Percentiles rank a stretch among this genome's conserved stretches.
Evolutionary conservation across 2,888 invertebrate genomes (phyloP).

Genomic region (Lissonota sp.): DNA sequence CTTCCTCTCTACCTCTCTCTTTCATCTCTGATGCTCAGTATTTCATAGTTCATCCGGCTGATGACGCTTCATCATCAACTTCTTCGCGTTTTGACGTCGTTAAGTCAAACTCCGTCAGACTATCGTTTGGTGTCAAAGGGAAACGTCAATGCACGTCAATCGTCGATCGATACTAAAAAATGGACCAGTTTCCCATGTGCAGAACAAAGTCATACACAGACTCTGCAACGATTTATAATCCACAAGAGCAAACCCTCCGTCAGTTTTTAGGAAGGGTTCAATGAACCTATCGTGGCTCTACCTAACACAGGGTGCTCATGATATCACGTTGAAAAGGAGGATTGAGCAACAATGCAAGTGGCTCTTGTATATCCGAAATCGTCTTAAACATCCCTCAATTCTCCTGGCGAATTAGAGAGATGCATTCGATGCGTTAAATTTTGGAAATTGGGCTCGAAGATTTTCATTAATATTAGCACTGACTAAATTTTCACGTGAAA

Average conservation of each 20-base stretch:
- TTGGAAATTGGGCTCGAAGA: neutral
- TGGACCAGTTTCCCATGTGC: no score
- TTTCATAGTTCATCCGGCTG: slow-evolving; percentile 20
- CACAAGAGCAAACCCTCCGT: neutral
- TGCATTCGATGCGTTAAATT: slow-evolving; percentile 1
- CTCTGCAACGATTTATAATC: neutral
- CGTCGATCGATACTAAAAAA: no score
- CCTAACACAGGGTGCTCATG: slow-evolving; percentile 7
- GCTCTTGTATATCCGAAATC: slow-evolving; percentile 26
- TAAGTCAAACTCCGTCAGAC: no score
- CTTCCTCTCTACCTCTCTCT: slow-evolving; percentile 61
- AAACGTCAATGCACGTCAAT: no score
- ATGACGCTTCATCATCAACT: slow-evolving; percentile 15
- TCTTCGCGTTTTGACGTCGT: neutral
- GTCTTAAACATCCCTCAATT: slow-evolving; percentile 17
- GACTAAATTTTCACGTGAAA: no score
- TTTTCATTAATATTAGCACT: slow-evolving; percentile 7
- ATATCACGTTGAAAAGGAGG: slow-evolving; percentile 34
- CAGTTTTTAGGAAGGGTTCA: slow-evolving; percentile 76
- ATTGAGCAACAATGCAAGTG: slow-evolving; percentile 8
- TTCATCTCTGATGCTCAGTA: neutral
- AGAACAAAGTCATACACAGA: no score
- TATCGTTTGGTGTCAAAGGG: no score
- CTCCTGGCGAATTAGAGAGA: neutral
- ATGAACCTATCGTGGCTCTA: slow-evolving; percentile 50